Evolutionary conservation across 2,888 invertebrate species (phyloP).

Genomic region (Eristalis arbustorum): DNA sequence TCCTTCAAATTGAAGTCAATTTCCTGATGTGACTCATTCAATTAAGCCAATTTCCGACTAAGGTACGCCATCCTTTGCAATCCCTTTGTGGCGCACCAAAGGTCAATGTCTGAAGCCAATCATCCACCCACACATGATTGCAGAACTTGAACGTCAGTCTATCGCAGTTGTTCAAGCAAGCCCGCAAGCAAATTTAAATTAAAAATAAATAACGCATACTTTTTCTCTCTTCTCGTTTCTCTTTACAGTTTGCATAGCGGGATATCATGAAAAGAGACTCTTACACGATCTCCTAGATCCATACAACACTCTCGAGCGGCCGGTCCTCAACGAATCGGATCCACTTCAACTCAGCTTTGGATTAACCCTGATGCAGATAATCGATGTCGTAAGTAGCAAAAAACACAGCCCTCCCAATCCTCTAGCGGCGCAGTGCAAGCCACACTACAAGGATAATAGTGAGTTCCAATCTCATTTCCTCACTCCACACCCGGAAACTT

Average conservation of each 20-base stretch:
- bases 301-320: conserved; percentile 96
- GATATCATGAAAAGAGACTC: conserved; percentile 94
- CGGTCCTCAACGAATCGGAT: conserved; percentile 97
- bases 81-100: too few species aligned
- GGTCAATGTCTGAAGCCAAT: too few species aligned
- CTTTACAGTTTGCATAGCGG: conserved; percentile 83
- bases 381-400: conserved; percentile 92
- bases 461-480: neutral
- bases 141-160: neutral
- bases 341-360: conserved; percentile 97
- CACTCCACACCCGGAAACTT: neutral
- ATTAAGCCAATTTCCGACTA: too few species aligned
- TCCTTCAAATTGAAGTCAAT: too few species aligned
- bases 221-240: conserved; percentile 56
- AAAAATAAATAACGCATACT: neutral
- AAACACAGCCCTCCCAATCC: neutral
- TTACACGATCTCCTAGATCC: conserved; percentile 94
- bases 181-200: neutral
- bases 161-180: too few species aligned
- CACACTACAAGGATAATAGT: conserved; percentile 15
- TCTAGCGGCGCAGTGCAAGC: neutral
- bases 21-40: too few species aligned
- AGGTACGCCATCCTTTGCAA: too few species aligned
- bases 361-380: conserved; percentile 98
- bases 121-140: neutral